phyloP scores from a whole-genome alignment of 2,888 invertebrate species.

The Dolichopus griseipennis region DNA sequence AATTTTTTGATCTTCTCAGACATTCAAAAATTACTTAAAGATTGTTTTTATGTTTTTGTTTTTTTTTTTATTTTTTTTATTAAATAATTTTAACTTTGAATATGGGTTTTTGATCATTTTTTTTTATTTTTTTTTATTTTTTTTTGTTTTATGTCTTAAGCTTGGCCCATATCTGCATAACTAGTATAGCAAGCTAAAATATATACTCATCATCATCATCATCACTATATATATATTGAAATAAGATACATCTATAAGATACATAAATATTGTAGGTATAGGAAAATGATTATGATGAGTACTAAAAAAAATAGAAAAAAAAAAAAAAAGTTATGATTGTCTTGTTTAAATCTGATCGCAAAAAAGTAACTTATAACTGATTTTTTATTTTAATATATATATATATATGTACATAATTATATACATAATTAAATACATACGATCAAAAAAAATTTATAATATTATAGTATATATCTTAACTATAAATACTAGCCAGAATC shows the following conservation, averaged over 20 bases:
- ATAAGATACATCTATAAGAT: background rate
- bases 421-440: background rate
- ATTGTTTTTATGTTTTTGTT: background rate
- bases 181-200: background rate
- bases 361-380: background rate
- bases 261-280: background rate
- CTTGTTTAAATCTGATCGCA: background rate
- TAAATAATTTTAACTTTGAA: background rate
- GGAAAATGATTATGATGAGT: background rate
- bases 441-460: background rate
- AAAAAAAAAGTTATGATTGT: no score
- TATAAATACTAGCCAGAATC: slow-evolving; percentile 10
- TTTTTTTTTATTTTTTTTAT: no score
- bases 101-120: no score
- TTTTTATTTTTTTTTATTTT: background rate
- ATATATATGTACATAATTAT: background rate
- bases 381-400: background rate
- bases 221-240: no score
- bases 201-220: background rate
- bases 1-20: background rate
- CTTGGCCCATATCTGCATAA: slow-evolving; percentile 4
- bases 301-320: background rate
- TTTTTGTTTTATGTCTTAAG: background rate
- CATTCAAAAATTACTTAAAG: background rate
- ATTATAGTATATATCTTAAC: background rate